Evolutionary conservation across 2,797 vertebrate genomes (phyloP).

Genomic region (Meriones psammophilus): DNA sequence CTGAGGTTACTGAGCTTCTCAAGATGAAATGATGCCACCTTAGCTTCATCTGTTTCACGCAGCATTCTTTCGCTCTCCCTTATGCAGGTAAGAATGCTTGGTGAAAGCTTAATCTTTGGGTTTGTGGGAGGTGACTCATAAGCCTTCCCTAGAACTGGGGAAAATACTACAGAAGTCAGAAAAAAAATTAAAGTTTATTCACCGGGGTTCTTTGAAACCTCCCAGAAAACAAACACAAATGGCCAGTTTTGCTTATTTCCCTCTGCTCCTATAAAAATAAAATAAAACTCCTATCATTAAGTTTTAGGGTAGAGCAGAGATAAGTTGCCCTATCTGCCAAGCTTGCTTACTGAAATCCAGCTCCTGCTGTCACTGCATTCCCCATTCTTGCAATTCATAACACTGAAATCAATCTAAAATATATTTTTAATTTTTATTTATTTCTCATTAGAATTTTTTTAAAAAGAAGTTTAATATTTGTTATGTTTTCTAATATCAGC

Average conservation of each 20-base stretch:
- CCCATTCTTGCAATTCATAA: not conserved
- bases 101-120: not conserved
- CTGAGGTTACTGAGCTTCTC: not conserved
- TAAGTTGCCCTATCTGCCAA: not conserved
- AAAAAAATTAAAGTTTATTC: slow-evolving; percentile 38
- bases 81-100: not conserved
- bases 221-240: slow-evolving; percentile 16
- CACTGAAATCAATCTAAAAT: not conserved
- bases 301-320: slow-evolving; percentile 5
- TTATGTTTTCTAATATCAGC: not conserved
- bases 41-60: not conserved
- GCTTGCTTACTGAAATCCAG: not conserved
- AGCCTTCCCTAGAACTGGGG: not conserved
- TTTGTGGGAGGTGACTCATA: not conserved
- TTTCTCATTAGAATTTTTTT: not conserved
- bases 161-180: not conserved
- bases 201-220: not conserved
- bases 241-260: not conserved
- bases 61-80: not conserved
- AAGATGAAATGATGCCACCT: not conserved
- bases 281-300: not conserved
- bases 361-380: not conserved
- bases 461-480: slow-evolving; percentile 29
- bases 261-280: not conserved
- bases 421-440: not conserved